Conservation (phyloP, 2,113 vertebrate genomes). For the Malaclemys terrapin region DNA sequence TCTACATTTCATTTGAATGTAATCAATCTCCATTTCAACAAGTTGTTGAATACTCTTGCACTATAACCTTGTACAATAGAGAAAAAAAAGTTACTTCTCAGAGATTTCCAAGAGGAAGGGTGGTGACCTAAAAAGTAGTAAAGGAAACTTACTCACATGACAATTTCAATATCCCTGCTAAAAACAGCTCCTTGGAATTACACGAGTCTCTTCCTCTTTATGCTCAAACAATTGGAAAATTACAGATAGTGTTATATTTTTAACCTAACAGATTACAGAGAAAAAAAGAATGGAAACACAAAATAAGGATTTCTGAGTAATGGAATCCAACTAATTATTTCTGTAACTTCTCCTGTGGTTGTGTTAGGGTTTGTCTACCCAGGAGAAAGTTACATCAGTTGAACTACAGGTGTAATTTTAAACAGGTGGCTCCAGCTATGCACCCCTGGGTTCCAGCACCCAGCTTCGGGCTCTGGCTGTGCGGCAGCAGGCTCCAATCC, state of each 20-base stretch:
- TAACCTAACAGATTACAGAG: not conserved
- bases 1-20: not conserved
- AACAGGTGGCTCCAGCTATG: not conserved
- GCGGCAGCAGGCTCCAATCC: too few relatives aligned
- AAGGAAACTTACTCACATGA: constrained; percentile 62
- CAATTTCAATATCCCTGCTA: constrained; percentile 66
- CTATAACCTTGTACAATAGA: constrained; percentile 3
- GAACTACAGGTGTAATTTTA: not conserved
- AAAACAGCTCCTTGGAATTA: constrained; percentile 63
- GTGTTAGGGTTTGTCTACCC: not conserved
- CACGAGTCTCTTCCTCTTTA: constrained; percentile 64
- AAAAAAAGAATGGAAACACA: not conserved
- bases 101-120: constrained; percentile 64
- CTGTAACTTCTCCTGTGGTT: not conserved
- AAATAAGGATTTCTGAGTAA: not conserved
- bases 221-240: constrained; percentile 70
- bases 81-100: not conserved
- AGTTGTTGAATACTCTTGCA: not conserved
- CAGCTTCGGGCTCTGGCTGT: too few relatives aligned
- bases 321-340: not conserved
- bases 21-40: not conserved
- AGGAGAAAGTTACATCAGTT: not conserved
- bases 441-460: too few relatives aligned
- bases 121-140: constrained; percentile 56
- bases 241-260: not conserved